Base-by-base conservation (phyloP, 53 echinoderm and acorn worm species). In the Apostichopus leukothele region DNA sequence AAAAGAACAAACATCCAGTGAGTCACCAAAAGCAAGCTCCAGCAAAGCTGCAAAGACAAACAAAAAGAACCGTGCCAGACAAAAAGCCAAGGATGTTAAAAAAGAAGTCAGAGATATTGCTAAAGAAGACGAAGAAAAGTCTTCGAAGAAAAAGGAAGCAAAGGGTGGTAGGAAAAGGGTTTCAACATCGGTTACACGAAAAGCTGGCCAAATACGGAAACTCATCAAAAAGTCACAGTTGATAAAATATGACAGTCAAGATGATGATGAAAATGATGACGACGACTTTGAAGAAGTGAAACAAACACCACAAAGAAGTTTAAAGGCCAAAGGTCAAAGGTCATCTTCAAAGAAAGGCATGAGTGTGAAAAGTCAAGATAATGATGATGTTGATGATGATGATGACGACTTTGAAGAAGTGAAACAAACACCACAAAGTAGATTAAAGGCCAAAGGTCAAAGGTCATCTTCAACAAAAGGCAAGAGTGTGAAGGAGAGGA, bases 201-300 rank as follows among this genome's bases (percentile, higher is more conserved):
- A 71, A 18, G 5, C 71, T 1, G 18, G 13, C 5, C 71, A 71
- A 71, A 71, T 4, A 71, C 18, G n/a, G 20, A 71, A 71, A 71
- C 14, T 6, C 16, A 19, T 5, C 13, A 19, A 71, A 18, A 71
- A 16, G 20, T n/a, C 71, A 18, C n/a, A 71, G 14, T n/a, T 5
- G 71, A 18, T 13, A 19, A 16, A 71, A 6, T 11, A 63, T 11
- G 63, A 63, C 4, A 63, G 63, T 63, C 12, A 63, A 13, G 63
- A 13, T 16, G 3, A 63, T 11, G 63, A 63, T 11, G 63, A 6
- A 13, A 21, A 71, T 19, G 18, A 25, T 4, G 60, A 71, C 6
- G 18, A 25, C 0, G 60, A 81, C 19, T 55, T 81, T 54, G 81
- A 51, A 57, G 81, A 74, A 21, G 63, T 77, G 50, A 86, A 90